Percentiles rank a stretch among this genome's conserved stretches.
Conservation (phyloP, 2,113 vertebrate species). For the Elachura formosa region DNA sequence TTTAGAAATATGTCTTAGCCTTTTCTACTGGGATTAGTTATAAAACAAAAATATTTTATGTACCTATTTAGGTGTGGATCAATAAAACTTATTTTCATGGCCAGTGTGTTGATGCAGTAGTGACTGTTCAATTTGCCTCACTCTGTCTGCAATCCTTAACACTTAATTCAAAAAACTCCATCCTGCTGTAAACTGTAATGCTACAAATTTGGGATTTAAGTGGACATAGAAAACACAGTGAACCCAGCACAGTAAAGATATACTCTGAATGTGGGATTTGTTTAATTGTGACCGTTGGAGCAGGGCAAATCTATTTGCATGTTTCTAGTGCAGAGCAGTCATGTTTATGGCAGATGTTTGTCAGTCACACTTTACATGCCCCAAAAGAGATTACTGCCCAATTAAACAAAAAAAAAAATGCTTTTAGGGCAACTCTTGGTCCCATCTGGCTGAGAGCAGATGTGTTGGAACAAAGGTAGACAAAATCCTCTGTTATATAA, state of each 20-base stretch:
- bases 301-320: background rate
- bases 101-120: background rate
- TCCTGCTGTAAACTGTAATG: background rate
- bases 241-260: background rate
- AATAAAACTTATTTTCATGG: background rate
- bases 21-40: background rate
- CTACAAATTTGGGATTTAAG: background rate
- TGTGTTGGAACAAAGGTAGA: background rate
- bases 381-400: background rate
- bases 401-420: conserved; percentile 33
- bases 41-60: background rate
- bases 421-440: background rate
- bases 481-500: background rate
- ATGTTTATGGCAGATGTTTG: background rate
- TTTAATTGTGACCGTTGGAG: background rate
- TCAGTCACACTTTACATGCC: background rate
- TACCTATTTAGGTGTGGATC: background rate
- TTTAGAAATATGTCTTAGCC: background rate
- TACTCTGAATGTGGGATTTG: background rate
- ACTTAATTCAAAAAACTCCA: background rate
- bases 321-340: background rate
- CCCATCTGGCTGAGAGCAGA: conserved; percentile 41
- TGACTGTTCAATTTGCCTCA: background rate
- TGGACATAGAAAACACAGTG: background rate
- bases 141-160: background rate